These are phyloP conservation scores for Panzeria rudis DNA, from an alignment of 2,888 invertebrate genomes.

Conservation along the genomic window DNA sequence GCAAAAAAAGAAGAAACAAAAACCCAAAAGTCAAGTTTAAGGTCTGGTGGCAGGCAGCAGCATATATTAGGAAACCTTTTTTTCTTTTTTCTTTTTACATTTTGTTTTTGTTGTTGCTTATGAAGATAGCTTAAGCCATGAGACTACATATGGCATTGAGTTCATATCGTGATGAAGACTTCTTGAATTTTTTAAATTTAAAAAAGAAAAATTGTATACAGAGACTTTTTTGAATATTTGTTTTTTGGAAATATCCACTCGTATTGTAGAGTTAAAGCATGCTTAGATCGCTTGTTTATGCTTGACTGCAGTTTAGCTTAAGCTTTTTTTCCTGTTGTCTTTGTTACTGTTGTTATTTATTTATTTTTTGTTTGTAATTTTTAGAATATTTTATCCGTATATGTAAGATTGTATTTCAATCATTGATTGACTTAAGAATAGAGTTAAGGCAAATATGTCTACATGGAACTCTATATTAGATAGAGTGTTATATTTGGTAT, in stretches of 20 bases:
- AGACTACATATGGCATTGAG: slow-evolving; percentile 65
- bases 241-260: not conserved
- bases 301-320: slow-evolving; percentile 48
- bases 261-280: slow-evolving; percentile 20
- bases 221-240: slow-evolving; percentile 6
- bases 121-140: slow-evolving; percentile 60
- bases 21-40: slow-evolving; percentile 80
- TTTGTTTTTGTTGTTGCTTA: not conserved
- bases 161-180: slow-evolving; percentile 74
- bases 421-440: slow-evolving; percentile 39
- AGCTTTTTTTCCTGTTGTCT: not conserved
- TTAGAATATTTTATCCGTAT: slow-evolving; percentile 51
- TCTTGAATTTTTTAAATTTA: slow-evolving; percentile 67
- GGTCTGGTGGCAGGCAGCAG: slow-evolving; percentile 74
- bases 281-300: slow-evolving; percentile 46
- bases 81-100: not conserved
- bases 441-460: not conserved
- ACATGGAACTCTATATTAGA: not conserved
- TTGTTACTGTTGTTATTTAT: slow-evolving; percentile 3
- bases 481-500: not conserved
- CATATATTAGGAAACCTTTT: slow-evolving; percentile 58
- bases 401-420: slow-evolving; percentile 25
- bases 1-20: slow-evolving; percentile 12
- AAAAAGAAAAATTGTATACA: slow-evolving; percentile 24
- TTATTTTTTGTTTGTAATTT: not conserved